These are phyloP conservation scores for Hermaeophaga mercurialis DNA, from an alignment of 2,888 invertebrate species.

Conservation along the genomic window DNA sequence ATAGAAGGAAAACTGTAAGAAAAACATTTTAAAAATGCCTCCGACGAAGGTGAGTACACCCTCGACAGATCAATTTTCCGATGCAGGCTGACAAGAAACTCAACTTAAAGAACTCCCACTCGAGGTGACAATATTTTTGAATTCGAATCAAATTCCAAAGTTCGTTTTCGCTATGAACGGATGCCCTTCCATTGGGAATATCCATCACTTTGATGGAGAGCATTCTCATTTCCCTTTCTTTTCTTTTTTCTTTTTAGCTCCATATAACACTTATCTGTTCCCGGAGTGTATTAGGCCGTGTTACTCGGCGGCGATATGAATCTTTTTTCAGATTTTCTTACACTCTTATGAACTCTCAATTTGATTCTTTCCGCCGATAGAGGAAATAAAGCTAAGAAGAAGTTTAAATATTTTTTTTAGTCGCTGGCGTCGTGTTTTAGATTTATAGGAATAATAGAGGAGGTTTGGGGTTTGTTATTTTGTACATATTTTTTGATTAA, in stretches of 20 bases:
- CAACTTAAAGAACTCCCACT: conserved; percentile 10
- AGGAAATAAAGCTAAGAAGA: background rate
- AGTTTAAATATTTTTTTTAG: conserved; percentile 11
- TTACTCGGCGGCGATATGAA: background rate
- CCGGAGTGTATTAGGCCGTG: background rate
- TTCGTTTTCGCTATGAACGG: conserved; percentile 12
- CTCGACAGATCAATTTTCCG: conserved; percentile 14
- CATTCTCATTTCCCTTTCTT: conserved; percentile 16
- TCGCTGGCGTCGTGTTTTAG: background rate
- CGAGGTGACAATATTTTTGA: conserved; percentile 19
- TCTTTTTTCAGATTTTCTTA: conserved; percentile 9
- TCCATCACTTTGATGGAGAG: conserved; percentile 13
- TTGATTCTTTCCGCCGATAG: conserved; percentile 9
- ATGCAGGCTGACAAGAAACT: conserved; percentile 15
- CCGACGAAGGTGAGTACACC: background rate
- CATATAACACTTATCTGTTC: conserved; percentile 10
- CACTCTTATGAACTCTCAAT: conserved; percentile 13
- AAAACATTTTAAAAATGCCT: background rate
- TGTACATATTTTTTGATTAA: too few species aligned
- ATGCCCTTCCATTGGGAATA: conserved; percentile 13
- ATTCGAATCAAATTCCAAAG: conserved; percentile 12
- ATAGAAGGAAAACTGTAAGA: too few species aligned
- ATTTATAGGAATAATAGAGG: background rate
- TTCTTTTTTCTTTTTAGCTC: conserved; percentile 1
- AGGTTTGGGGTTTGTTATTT: too few species aligned